phyloP scores from a whole-genome alignment of 2,888 invertebrate genomes.

The Barypeithes pellucidus region DNA sequence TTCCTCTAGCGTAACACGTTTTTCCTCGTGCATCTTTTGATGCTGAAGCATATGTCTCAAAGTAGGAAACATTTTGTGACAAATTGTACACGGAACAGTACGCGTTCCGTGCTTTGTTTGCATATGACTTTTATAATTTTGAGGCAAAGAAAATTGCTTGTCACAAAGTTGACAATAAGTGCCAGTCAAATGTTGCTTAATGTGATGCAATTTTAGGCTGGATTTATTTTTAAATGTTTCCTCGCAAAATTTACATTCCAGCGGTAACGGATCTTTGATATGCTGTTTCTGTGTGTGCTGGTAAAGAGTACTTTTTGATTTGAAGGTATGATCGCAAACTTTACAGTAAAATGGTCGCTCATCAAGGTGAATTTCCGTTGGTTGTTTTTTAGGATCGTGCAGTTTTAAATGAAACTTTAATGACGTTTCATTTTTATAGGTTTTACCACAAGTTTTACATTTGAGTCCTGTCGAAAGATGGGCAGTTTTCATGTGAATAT shows the following conservation, averaged over 20 bases:
- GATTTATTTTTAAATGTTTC: constrained; percentile 13
- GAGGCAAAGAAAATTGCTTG: constrained; percentile 18
- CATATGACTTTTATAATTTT: constrained; percentile 25
- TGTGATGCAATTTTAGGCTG: constrained; percentile 3
- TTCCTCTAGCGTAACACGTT: not conserved
- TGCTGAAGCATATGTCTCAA: constrained; percentile 53
- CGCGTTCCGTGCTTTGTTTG: constrained; percentile 18
- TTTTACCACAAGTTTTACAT: constrained; percentile 42
- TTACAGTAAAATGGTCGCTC: constrained; percentile 57
- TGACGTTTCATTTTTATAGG: not conserved
- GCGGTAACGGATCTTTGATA: constrained; percentile 41
- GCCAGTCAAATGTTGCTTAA: constrained; percentile 2
- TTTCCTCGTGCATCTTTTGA: constrained; percentile 9
- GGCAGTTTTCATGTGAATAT: constrained; percentile 62
- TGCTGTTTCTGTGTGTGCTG: constrained; percentile 56
- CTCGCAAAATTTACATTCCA: constrained; percentile 22
- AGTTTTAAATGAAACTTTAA: constrained; percentile 57
- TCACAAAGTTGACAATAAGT: constrained; percentile 31
- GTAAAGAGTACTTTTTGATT: constrained; percentile 54
- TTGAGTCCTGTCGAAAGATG: constrained; percentile 44
- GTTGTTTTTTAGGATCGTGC: constrained; percentile 71
- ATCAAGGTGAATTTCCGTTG: constrained; percentile 55
- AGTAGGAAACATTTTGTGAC: constrained; percentile 74
- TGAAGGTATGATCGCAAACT: constrained; percentile 56
- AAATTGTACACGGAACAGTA: constrained; percentile 68